Conservation (phyloP, 2,888 invertebrate species). For the Machimus atricapillus region DNA sequence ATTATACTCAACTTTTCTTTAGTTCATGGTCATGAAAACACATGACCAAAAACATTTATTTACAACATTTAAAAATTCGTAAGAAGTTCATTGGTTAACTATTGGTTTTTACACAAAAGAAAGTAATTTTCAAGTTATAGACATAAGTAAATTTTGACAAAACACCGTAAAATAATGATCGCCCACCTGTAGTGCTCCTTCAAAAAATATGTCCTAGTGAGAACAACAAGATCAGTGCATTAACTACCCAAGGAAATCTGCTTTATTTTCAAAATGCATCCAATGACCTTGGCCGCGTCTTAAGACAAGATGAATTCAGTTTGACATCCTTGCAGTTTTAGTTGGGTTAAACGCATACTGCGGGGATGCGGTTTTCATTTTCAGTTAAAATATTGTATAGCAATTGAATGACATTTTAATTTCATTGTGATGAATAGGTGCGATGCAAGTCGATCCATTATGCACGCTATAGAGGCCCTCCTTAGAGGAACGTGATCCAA, state of each 20-base stretch:
- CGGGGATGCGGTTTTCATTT: background rate
- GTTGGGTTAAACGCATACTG: background rate
- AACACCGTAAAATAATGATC: slow-evolving; percentile 8
- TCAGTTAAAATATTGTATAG: background rate
- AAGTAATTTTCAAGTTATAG: background rate
- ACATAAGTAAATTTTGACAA: background rate
- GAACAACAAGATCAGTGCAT: background rate
- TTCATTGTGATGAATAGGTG: background rate
- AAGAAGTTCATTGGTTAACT: background rate
- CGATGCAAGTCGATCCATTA: slow-evolving; percentile 25
- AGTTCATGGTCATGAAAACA: background rate
- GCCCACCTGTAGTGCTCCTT: background rate
- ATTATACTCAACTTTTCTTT: too few relatives aligned
- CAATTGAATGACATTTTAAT: slow-evolving; percentile 29
- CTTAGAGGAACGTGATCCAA: background rate
- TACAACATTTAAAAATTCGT: background rate
- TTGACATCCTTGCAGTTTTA: background rate
- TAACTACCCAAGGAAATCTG: background rate
- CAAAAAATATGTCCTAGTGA: background rate
- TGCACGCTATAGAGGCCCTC: background rate
- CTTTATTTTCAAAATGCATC: background rate
- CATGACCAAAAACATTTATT: background rate
- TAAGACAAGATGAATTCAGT: background rate
- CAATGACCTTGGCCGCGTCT: background rate
- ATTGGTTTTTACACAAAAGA: background rate